A percentile compares a stretch with the other conserved stretches of the same genome.
Evolutionary conservation across 2,888 invertebrate genomes (phyloP).

Genomic region (Helicoverpa assulta): DNA sequence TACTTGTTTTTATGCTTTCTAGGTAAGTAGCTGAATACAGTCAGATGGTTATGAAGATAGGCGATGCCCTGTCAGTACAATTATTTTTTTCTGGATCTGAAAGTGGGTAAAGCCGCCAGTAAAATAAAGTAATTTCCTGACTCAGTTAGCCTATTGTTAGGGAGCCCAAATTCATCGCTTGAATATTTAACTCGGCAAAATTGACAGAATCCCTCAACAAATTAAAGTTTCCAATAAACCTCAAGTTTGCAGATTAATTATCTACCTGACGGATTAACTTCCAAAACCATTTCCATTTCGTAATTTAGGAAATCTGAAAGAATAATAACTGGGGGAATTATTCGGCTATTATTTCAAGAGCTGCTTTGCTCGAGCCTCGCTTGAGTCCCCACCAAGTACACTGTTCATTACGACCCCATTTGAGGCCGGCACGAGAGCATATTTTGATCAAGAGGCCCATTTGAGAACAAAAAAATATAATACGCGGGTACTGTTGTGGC

Average conservation of each 20-base stretch:
- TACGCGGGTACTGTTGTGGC: not conserved
- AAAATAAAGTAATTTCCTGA: too few species aligned
- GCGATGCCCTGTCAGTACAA: too few species aligned
- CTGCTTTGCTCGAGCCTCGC: not conserved
- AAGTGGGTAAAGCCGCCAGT: too few species aligned
- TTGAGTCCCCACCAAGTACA: not conserved
- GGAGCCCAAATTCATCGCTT: not conserved
- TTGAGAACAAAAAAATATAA: not conserved
- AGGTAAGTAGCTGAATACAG: too few species aligned
- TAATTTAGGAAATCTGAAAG: slow-evolving; percentile 8
- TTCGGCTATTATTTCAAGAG: slow-evolving; percentile 1
- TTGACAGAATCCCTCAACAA: slow-evolving; percentile 16
- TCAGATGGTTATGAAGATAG: too few species aligned
- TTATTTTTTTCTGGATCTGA: too few species aligned
- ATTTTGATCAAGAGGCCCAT: not conserved
- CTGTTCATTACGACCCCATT: not conserved
- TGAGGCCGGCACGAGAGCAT: not conserved
- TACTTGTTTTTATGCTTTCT: too few species aligned
- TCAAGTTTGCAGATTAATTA: slow-evolving; percentile 47
- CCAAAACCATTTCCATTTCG: slow-evolving; percentile 31
- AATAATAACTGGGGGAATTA: slow-evolving; percentile 11
- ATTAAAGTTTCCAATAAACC: slow-evolving; percentile 20
- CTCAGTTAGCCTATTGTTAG: too few species aligned
- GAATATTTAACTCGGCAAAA: slow-evolving; percentile 24
- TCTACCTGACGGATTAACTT: slow-evolving; percentile 25